A percentile compares a stretch with the other conserved stretches of the same genome.
phyloP scores from a whole-genome alignment of 2,888 invertebrate genomes.

The Zaprionus obscuricornis region DNA sequence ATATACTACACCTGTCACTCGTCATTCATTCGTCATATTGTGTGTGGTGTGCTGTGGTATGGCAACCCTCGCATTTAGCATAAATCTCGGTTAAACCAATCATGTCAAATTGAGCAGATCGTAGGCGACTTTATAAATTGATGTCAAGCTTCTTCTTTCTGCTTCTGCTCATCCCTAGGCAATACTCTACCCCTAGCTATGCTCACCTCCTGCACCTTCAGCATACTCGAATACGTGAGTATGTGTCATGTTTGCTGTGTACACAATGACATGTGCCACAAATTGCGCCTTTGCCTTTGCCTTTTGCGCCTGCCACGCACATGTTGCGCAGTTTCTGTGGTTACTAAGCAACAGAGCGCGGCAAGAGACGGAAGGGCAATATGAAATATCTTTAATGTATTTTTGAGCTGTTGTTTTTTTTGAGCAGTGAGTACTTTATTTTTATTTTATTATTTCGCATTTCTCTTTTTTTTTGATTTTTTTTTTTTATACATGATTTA shows the following conservation, averaged over 20 bases:
- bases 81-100: constrained; percentile 67
- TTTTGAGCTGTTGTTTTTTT: constrained; percentile 43
- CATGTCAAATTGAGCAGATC: constrained; percentile 65
- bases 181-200: too few species aligned
- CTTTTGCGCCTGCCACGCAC: not conserved
- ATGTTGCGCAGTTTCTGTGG: constrained; percentile 16
- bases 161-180: not conserved
- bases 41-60: too few species aligned
- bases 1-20: too few species aligned
- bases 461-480: constrained; percentile 15
- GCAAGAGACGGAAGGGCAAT: too few species aligned
- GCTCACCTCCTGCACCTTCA: too few species aligned
- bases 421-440: constrained; percentile 13
- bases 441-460: constrained; percentile 1
- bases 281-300: constrained; percentile 1
- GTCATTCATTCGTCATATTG: too few species aligned
- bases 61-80: constrained; percentile 8
- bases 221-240: too few species aligned
- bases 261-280: constrained; percentile 14
- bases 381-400: constrained; percentile 47
- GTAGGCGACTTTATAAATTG: constrained; percentile 41
- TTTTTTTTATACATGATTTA: constrained; percentile 64
- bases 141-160: too few species aligned
- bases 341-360: too few species aligned
- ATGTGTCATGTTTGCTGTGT: too few species aligned